Base-by-base conservation (phyloP, 2,888 invertebrate genomes). In the Limnephilus marmoratus region DNA sequence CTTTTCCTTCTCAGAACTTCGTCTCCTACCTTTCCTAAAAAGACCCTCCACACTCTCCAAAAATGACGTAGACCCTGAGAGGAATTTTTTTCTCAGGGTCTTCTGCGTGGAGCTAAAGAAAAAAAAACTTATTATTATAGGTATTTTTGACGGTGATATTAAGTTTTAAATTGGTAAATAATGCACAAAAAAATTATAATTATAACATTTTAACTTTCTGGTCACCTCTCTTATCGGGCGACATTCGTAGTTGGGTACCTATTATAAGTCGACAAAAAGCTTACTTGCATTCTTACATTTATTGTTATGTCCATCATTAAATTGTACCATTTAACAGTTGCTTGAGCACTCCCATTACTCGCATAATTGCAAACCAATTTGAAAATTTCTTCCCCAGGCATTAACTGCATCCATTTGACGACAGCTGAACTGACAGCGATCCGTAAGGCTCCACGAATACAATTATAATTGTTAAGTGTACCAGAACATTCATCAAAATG, bases 371-470 rank as follows among this genome's bases (percentile, higher is more conserved):
- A 83, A 86, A 86, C 13, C 29, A 24, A 24, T 86, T n/a, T 86
- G 85, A 86, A 37, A 86, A 18, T 86, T 49, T 86, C 49, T 41
- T n/a, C 49, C n/a, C 29, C 85, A 1, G 85, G 13, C 85, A 86
- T 86, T 86, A 86, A 49, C 49, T 45, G 85, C 85, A 86, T 86
- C 45, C 85, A 86, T 86, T 86, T 13, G 24, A 45, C n/a, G 85
- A 86, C 85, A 86, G 49, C 49, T 86, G 85, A 24, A 86, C 24
- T 86, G 85, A 86, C 85, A 86, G 29, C 24, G 37, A 83, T 83
- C 37, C 37, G 15, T 15, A 83, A 68, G 24, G 24, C 68, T 5
- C 68, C 68, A 24, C 24, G 24, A 11, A 68, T 68, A n/a, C 68
- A 68, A n/a, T 24, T 24, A 68, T 24, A 13, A 24, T 68, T 7